phyloP scores from a whole-genome alignment of 2,113 vertebrate species.

The Dicentrarchus labrax region DNA sequence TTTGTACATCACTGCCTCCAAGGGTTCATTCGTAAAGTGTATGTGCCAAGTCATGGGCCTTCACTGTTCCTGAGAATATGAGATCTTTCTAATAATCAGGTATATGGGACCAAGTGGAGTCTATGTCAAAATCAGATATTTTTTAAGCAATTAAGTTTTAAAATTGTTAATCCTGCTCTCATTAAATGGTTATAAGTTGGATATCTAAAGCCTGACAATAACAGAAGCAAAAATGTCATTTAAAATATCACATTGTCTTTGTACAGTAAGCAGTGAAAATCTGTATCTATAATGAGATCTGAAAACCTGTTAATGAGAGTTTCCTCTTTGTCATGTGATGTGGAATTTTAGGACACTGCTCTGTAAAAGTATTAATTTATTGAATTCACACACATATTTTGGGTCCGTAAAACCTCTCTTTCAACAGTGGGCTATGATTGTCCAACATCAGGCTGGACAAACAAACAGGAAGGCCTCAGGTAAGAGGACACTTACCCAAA shows the following conservation, averaged over 20 bases:
- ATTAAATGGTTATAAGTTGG: constrained; percentile 12
- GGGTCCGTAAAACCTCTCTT: neutral
- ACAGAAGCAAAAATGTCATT: constrained; percentile 13
- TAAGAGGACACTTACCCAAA: constrained; percentile 89
- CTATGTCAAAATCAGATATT: constrained; percentile 20
- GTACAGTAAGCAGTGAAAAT: neutral
- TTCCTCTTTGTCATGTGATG: neutral
- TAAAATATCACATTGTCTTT: constrained; percentile 18
- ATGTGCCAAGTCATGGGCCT: neutral
- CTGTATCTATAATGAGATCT: constrained; percentile 51
- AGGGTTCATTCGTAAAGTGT: constrained; percentile 21
- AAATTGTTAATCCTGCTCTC: constrained; percentile 29
- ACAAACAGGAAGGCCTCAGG: constrained; percentile 30
- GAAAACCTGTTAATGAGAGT: constrained; percentile 32
- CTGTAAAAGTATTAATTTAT: neutral
- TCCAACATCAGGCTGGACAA: constrained; percentile 31
- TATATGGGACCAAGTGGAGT: neutral
- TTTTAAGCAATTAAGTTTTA: constrained; percentile 28
- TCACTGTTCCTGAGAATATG: constrained; percentile 2
- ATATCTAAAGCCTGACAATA: constrained; percentile 11
- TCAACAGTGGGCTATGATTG: constrained; percentile 19
- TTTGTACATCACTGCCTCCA: constrained; percentile 24
- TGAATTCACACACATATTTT: constrained; percentile 27
- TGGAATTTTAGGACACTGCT: neutral
- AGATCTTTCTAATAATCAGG: neutral